Evolutionary conservation across 1,140 invertebrate genomes (phyloP).

Genomic region (Carcinoscorpius rotundicauda): DNA sequence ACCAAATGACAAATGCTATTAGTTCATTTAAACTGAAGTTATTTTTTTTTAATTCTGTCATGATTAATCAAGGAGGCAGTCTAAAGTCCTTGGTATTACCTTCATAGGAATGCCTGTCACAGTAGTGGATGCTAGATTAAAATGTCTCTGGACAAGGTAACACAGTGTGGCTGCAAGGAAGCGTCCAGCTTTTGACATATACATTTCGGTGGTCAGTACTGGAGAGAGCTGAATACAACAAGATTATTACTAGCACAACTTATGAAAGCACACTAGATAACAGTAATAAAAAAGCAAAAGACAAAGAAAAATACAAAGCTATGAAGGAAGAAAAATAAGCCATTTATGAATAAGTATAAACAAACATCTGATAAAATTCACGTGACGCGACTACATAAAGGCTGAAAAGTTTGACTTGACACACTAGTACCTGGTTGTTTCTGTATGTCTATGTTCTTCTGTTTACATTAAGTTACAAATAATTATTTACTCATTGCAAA

Average conservation of each 20-base stretch:
- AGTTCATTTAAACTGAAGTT: too few species aligned
- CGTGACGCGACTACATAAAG: too few species aligned
- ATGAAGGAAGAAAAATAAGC: background rate
- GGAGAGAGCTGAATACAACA: conserved; percentile 42
- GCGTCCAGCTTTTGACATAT: conserved; percentile 50
- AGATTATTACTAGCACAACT: too few species aligned
- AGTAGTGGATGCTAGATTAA: conserved; percentile 84
- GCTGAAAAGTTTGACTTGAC: too few species aligned
- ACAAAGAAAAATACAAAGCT: conserved; percentile 10
- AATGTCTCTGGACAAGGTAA: conserved; percentile 49
- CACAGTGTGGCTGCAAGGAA: conserved; percentile 35
- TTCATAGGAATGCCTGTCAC: conserved; percentile 99
- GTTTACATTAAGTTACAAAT: too few species aligned
- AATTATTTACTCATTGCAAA: too few species aligned
- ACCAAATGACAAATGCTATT: too few species aligned
- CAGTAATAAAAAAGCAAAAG: conserved; percentile 8
- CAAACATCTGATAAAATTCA: too few species aligned
- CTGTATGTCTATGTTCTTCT: too few species aligned
- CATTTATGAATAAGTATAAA: background rate
- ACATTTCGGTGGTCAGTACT: conserved; percentile 50
- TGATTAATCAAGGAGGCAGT: background rate
- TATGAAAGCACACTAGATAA: too few species aligned
- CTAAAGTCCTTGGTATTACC: conserved; percentile 26
- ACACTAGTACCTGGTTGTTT: too few species aligned
- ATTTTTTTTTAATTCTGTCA: background rate